A percentile compares a stretch with the other conserved stretches of the same genome.
Evolutionary conservation across 2,888 invertebrate genomes (phyloP).

Genomic region (Artemia sp.): DNA sequence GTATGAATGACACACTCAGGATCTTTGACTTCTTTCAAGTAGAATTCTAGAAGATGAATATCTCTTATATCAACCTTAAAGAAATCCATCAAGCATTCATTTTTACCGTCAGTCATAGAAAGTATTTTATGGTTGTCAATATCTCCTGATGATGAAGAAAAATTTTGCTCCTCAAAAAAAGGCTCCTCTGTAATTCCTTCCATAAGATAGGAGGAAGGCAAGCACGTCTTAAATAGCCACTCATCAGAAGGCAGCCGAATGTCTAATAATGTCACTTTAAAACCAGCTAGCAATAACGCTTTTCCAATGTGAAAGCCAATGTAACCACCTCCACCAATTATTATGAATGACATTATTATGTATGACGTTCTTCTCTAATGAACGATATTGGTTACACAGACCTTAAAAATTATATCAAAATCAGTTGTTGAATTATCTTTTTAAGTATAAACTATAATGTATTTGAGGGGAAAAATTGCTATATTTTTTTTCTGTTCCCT

Average conservation of each 20-base stretch:
- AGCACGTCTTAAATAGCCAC: constrained; percentile 23
- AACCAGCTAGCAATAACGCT: constrained; percentile 29
- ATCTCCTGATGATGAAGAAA: background rate
- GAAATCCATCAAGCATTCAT: background rate
- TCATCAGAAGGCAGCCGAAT: constrained; percentile 28
- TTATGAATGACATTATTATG: constrained; percentile 17
- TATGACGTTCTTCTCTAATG: too few relatives aligned
- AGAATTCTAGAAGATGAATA: constrained; percentile 26
- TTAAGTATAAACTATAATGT: too few relatives aligned
- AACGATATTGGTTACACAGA: too few relatives aligned
- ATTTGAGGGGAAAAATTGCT: too few relatives aligned
- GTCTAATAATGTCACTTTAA: constrained; percentile 32
- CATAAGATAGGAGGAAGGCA: background rate
- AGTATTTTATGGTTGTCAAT: background rate
- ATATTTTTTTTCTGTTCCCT: too few relatives aligned
- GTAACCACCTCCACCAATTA: constrained; percentile 35
- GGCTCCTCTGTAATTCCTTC: background rate
- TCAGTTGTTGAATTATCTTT: too few relatives aligned
- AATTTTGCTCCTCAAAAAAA: background rate
- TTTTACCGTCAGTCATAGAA: background rate
- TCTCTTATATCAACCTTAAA: constrained; percentile 29
- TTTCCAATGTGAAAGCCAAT: constrained; percentile 32
- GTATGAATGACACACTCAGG: constrained; percentile 34
- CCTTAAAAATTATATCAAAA: too few relatives aligned
- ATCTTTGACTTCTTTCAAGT: constrained; percentile 28